Base-by-base conservation (phyloP, 2,797 vertebrate species). In the Chelmon rostratus region DNA sequence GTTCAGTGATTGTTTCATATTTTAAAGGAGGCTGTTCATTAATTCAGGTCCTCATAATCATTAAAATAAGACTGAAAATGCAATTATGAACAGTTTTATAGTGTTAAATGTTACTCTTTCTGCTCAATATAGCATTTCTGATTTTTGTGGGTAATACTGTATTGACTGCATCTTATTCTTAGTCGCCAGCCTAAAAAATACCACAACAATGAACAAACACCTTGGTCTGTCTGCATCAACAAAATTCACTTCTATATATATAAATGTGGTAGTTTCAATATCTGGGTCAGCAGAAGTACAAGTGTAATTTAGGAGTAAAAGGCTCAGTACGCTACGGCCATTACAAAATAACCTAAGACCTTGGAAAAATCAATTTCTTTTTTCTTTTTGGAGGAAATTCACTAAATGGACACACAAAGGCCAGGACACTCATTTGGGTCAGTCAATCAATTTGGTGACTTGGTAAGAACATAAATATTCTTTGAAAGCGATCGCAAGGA, bases 401-500 rank as follows among this genome's bases (percentile, higher is more conserved):
- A n/a, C n/a, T n/a, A n/a, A n/a, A n/a, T n/a, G n/a, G n/a, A n/a
- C n/a, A n/a, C n/a, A n/a, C n/a, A n/a, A n/a, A n/a, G n/a, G n/a
- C n/a, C n/a, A n/a, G n/a, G n/a, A n/a, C n/a, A n/a, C n/a, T n/a
- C n/a, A n/a, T n/a, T n/a, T n/a, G n/a, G n/a, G n/a, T n/a, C n/a
- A n/a, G n/a, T n/a, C n/a, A n/a, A n/a, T n/a, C n/a, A n/a, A n/a
- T n/a, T n/a, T n/a, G n/a, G n/a, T n/a, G 15, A 46, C 71, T 50
- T 86, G 72, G 66, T 87, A 84, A 84, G 69, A 77, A 37, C 75
- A 78, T 56, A 52, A 68, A 16, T 86, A 83, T 74, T 87, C 79
- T 15, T 23, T 89, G 58, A 87, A 84, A 77, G 38, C 63, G 35
- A 86, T 79, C 81, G 15, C 58, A 63, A 83, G 89, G 72, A 81